Base-by-base conservation (phyloP, 2,797 vertebrate species). In the Ptychobarbus kaznakovi region DNA sequence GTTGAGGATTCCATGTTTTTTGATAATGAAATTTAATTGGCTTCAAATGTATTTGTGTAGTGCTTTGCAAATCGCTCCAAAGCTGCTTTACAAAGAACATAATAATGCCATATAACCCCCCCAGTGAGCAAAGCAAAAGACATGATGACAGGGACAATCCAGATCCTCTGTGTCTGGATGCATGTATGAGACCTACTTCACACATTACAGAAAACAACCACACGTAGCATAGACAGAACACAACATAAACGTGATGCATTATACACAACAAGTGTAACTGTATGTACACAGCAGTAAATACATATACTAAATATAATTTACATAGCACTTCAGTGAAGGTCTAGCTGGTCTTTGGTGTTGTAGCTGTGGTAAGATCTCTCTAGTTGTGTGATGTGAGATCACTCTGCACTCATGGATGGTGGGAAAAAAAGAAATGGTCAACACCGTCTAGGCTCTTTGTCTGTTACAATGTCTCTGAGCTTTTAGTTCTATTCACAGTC, bases 1-100 rank as follows among this genome's bases (percentile, higher is more conserved):
- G 84, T 87, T 84, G 79, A 82, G 44, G 70, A 70, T 89, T 84
- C 84, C 72, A 82, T 84, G 83, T 83, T 79, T 83, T 83, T 81
- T 53, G 73, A 88, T 86, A 82, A 89, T 86, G 85, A 75, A 84
- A 87, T 66, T 81, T 22, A 25, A 42, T 42, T 77, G 20, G 58
- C 51, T 61, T 77, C 35, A 38, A 40, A 58, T 66, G 63, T 68
- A 46, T 80, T 69, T 81, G 65, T 81, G 32, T 25, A 69, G 63
- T 6, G 18, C n/a, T 82, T 32, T 63, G 65, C 25, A 75, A 49
- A 46, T 77, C 12, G 11, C 51, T 61, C 58, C 58, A 13, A 28
- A 63, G 12, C 12, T 15, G 25, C 56, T 61, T 58, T 35, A 63
- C 38, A 74, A 35, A 61, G 25, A 22, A 13, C 11, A 72, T 46